phyloP scores from a whole-genome alignment of 2,113 vertebrate species.

The Gadus chalcogrammus region DNA sequence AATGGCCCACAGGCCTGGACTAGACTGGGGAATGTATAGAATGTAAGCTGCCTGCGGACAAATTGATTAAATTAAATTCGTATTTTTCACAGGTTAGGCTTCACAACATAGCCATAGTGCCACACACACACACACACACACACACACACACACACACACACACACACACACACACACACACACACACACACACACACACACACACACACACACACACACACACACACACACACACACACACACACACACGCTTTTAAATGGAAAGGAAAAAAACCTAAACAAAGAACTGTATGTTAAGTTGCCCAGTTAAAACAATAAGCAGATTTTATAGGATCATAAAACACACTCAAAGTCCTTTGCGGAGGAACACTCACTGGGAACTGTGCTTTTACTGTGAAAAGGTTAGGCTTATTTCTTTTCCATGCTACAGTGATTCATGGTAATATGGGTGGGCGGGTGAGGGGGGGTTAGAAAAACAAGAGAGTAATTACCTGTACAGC shows the following conservation, averaged over 20 bases:
- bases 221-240: too few relatives aligned
- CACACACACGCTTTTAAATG: too few relatives aligned
- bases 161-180: too few relatives aligned
- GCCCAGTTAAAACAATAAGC: neutral
- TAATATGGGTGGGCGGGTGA: conserved; percentile 35
- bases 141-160: too few relatives aligned
- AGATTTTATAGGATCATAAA: conserved; percentile 15
- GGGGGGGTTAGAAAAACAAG: conserved; percentile 50
- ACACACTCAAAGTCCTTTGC: conserved; percentile 8
- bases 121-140: neutral
- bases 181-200: too few relatives aligned
- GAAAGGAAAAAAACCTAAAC: too few relatives aligned
- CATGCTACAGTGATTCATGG: conserved; percentile 55
- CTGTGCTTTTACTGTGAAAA: conserved; percentile 40
- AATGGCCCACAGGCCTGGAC: conserved; percentile 38
- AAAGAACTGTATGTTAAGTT: too few relatives aligned
- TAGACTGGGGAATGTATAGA: conserved; percentile 50
- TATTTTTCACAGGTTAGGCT: conserved; percentile 11
- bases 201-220: neutral
- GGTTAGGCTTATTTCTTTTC: conserved; percentile 59
- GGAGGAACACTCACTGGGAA: conserved; percentile 15
- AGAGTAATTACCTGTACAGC: conserved; percentile 59
- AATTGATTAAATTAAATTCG: conserved; percentile 28
- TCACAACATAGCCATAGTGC: conserved; percentile 35
- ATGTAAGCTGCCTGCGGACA: conserved; percentile 16